These are phyloP conservation scores for Lepisosteus oculatus DNA, from an alignment of 2,113 vertebrate species.

Conservation along the genomic window DNA sequence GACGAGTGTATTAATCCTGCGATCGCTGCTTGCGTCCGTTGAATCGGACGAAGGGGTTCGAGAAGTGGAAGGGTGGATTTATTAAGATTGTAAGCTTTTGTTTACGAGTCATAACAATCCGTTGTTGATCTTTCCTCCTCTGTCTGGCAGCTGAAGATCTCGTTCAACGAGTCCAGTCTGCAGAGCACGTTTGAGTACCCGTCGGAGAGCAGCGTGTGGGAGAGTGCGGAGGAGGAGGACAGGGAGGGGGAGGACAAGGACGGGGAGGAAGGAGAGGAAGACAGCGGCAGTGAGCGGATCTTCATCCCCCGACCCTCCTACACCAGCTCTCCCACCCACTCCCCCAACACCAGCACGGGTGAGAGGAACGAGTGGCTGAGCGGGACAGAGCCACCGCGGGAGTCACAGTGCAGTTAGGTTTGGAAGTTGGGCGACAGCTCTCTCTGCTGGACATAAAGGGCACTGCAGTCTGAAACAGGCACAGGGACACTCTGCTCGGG, in stretches of 20 bases:
- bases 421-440: no score
- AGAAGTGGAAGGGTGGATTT: no score
- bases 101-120: no score
- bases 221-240: constrained; percentile 69
- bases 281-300: constrained; percentile 57
- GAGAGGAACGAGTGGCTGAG: not conserved
- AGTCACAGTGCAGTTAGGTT: not conserved
- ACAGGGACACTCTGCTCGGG: no score
- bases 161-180: constrained; percentile 87
- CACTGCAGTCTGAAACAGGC: no score
- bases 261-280: constrained; percentile 40
- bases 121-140: not conserved
- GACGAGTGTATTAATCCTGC: no score
- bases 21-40: no score
- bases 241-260: constrained; percentile 51
- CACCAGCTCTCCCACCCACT: constrained; percentile 53
- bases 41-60: no score
- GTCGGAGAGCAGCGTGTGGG: constrained; percentile 78
- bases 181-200: constrained; percentile 94
- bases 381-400: not conserved
- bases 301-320: constrained; percentile 71
- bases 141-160: constrained; percentile 83
- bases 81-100: no score
- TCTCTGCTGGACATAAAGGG: no score
- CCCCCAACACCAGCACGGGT: constrained; percentile 35